Evolutionary conservation across 2,797 vertebrate genomes (phyloP).

Genomic region (Adrianichthys oophorus): DNA sequence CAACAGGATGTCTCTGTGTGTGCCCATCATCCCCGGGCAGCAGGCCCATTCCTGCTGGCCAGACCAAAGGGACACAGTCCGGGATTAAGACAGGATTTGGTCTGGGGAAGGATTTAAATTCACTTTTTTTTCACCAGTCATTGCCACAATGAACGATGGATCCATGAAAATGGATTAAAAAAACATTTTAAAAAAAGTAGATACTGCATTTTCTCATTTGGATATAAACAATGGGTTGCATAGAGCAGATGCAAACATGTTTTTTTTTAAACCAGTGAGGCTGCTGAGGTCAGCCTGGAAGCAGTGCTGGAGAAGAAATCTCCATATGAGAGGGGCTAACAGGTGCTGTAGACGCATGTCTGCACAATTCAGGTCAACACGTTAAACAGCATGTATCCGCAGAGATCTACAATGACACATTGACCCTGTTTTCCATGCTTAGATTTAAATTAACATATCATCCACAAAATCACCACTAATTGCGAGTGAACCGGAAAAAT

Average conservation of each 20-base stretch:
- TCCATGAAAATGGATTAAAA: conserved; percentile 8
- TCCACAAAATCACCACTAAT: conserved; percentile 44
- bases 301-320: conserved; percentile 6
- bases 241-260: not conserved
- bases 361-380: conserved; percentile 73
- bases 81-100: conserved; percentile 70
- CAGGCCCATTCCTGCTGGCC: conserved; percentile 63
- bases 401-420: conserved; percentile 60
- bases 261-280: conserved; percentile 45
- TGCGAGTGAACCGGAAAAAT: conserved; percentile 52
- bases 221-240: conserved; percentile 53
- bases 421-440: conserved; percentile 65
- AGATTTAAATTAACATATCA: conserved; percentile 66
- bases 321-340: conserved; percentile 53
- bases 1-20: conserved; percentile 34
- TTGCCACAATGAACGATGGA: not conserved
- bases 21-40: conserved; percentile 50
- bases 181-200: conserved; percentile 9
- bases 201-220: conserved; percentile 33
- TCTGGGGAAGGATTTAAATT: conserved; percentile 61
- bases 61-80: conserved; percentile 60
- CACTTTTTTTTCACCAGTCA: conserved; percentile 9
- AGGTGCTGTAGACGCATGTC: conserved; percentile 60
- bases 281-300: conserved; percentile 22
- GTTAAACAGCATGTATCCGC: conserved; percentile 45